Conservation (phyloP, 1,140 invertebrate species). For the Globodera rostochiensis region DNA sequence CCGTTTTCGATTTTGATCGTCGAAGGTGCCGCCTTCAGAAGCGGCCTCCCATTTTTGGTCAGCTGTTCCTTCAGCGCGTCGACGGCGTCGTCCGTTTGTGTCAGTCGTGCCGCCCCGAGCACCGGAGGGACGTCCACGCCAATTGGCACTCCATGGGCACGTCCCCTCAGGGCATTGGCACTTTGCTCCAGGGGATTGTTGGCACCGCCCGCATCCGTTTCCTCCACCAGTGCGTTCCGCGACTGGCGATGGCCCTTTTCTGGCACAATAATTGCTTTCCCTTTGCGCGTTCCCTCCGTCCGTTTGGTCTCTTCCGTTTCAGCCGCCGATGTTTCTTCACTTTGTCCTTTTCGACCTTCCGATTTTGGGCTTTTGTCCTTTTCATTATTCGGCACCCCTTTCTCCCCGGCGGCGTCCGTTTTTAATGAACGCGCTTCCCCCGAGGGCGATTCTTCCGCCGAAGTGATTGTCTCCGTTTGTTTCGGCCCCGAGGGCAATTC, state of each 20-base stretch:
- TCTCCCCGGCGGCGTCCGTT: neutral
- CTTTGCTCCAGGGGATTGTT: neutral
- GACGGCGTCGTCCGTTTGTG: neutral
- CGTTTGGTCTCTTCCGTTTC: neutral
- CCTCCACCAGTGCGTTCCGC: neutral
- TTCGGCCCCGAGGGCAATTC: neutral
- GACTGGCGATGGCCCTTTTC: neutral
- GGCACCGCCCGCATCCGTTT: neutral
- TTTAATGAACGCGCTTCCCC: too few relatives aligned
- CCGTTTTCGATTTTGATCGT: slow-evolving; percentile 5
- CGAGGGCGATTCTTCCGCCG: neutral
- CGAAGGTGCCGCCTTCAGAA: neutral
- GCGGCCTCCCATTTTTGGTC: neutral
- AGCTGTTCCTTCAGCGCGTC: neutral
- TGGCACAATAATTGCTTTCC: neutral
- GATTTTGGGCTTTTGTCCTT: neutral
- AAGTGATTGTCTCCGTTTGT: neutral
- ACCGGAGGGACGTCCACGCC: neutral
- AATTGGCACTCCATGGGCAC: neutral
- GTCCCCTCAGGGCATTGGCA: neutral
- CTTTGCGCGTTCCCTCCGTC: neutral
- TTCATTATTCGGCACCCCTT: neutral
- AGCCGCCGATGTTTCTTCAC: neutral
- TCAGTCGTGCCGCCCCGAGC: neutral
- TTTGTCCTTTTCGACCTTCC: neutral